Conservation (phyloP, 2,797 vertebrate species). For the Cuniculus paca region DNA sequence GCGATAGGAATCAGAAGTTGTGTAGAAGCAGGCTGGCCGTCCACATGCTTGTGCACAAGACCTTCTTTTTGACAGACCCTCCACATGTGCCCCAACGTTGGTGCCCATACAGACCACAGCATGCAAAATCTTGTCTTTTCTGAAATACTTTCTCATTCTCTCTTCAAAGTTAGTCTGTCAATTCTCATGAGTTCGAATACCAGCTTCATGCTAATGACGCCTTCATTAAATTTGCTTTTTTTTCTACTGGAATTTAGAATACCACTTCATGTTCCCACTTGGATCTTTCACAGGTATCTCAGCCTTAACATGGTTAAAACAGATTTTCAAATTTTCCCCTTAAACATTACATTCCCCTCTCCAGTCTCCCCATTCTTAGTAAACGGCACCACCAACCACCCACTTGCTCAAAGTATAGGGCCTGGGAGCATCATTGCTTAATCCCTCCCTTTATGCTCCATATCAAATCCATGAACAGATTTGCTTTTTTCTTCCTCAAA, state of each 20-base stretch:
- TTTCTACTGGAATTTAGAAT: background rate
- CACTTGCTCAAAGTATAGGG: background rate
- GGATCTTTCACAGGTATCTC: background rate
- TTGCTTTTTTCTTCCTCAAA: background rate
- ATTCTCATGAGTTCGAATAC: background rate
- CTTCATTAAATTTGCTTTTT: background rate
- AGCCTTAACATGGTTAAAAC: background rate
- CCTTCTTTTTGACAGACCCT: background rate
- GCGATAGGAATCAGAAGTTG: background rate
- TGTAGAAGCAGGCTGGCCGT: background rate
- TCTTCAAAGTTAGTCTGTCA: background rate
- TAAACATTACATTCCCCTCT: background rate
- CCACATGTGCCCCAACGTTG: background rate
- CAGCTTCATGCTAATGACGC: background rate
- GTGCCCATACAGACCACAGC: background rate
- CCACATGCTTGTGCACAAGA: background rate
- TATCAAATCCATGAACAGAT: background rate
- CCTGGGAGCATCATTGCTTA: background rate
- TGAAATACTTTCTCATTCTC: background rate
- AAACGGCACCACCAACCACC: background rate
- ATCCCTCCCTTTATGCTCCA: background rate
- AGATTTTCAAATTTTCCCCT: background rate
- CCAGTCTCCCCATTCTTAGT: background rate
- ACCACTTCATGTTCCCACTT: background rate
- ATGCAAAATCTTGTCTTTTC: background rate